phyloP scores from a whole-genome alignment of 2,113 vertebrate species.

The Tetrao urogallus region DNA sequence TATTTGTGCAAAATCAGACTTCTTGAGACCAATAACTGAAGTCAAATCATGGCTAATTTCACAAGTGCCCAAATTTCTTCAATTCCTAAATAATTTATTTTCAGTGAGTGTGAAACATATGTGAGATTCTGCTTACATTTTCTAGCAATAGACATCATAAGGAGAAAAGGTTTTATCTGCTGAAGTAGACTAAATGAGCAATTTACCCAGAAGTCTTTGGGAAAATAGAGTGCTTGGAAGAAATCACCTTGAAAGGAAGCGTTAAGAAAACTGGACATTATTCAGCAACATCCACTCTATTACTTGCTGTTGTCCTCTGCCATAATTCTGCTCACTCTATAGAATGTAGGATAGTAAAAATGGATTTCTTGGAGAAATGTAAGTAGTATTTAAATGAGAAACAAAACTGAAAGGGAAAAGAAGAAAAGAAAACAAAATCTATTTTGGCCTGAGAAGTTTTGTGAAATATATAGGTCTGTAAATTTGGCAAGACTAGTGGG shows the following conservation, averaged over 20 bases:
- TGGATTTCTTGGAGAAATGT: slow-evolving; percentile 47
- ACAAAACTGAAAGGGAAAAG: slow-evolving; percentile 25
- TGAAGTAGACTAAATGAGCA: not conserved
- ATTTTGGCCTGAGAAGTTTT: slow-evolving; percentile 64
- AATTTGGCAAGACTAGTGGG: slow-evolving; percentile 79
- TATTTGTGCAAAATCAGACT: not conserved
- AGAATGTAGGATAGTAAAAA: slow-evolving; percentile 26
- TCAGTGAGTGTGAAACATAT: not conserved
- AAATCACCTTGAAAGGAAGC: not conserved
- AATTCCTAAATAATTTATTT: not conserved
- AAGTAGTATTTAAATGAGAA: slow-evolving; percentile 46
- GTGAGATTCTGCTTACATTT: not conserved
- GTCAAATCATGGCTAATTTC: not conserved
- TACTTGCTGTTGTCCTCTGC: not conserved
- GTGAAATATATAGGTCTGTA: slow-evolving; percentile 71
- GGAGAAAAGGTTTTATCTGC: not conserved
- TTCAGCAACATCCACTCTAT: not conserved
- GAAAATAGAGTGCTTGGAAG: not conserved
- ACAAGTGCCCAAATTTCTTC: not conserved
- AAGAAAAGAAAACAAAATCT: not conserved
- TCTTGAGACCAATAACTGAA: not conserved
- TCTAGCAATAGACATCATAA: not conserved
- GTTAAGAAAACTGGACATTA: not conserved
- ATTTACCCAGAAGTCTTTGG: not conserved
- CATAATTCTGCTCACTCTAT: not conserved